Evolutionary conservation across 2,113 vertebrate genomes (phyloP).

Genomic region (Misgurnus mizolepis): DNA sequence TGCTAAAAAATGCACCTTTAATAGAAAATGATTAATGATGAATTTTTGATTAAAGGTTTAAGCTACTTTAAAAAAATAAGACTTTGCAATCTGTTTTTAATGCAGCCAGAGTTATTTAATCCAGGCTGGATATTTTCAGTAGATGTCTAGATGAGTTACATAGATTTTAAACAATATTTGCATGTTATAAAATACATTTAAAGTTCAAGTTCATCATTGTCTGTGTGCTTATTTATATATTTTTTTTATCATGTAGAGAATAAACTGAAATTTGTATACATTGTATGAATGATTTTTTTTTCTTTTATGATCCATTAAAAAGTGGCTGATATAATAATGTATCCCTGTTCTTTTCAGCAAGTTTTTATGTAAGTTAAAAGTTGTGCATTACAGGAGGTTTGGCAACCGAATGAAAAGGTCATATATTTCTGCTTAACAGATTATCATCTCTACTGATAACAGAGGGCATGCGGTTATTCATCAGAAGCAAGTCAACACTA

Average conservation of each 20-base stretch:
- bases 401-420: neutral
- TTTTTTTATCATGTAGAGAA: neutral
- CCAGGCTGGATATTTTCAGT: neutral
- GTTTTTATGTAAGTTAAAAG: slow-evolving; percentile 60
- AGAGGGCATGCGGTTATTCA: neutral
- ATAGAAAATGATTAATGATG: slow-evolving; percentile 26
- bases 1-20: neutral
- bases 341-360: slow-evolving; percentile 52
- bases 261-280: too few species aligned
- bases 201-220: neutral
- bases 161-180: neutral
- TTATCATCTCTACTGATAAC: neutral
- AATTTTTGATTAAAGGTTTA: slow-evolving; percentile 47
- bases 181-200: neutral
- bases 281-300: too few species aligned
- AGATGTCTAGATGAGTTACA: slow-evolving; percentile 9
- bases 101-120: slow-evolving; percentile 15
- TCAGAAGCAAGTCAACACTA: neutral
- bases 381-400: slow-evolving; percentile 1
- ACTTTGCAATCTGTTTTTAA: slow-evolving; percentile 41
- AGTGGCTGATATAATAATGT: too few species aligned
- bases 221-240: neutral
- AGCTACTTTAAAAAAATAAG: slow-evolving; percentile 41
- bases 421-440: slow-evolving; percentile 8
- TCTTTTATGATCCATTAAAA: too few species aligned